Percentiles rank a stretch among this genome's conserved stretches.
These are phyloP conservation scores for Tetropium fuscum DNA, from an alignment of 2,888 invertebrate genomes.

Conservation along the genomic window DNA sequence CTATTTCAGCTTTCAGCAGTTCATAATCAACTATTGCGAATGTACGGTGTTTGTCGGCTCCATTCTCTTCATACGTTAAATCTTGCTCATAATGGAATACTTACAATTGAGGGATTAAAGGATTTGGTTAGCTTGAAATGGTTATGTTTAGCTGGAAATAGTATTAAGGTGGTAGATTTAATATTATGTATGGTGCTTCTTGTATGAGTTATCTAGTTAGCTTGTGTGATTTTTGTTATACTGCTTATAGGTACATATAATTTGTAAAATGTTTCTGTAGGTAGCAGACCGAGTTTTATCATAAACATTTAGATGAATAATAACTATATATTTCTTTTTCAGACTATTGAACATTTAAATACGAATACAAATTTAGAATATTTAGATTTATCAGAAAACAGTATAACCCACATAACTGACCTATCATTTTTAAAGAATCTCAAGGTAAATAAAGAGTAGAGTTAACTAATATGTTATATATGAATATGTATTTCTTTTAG, in stretches of 20 bases:
- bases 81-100: constrained; percentile 88
- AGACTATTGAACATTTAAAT: constrained; percentile 90
- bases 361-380: constrained; percentile 84
- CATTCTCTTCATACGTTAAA: constrained; percentile 84
- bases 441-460: constrained; percentile 72
- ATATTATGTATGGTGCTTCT: constrained; percentile 18
- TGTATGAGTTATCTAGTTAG: not conserved
- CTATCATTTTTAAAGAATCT: constrained; percentile 84
- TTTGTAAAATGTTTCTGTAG: not conserved
- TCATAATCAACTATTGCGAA: constrained; percentile 86
- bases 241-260: not conserved
- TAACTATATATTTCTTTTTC: constrained; percentile 50
- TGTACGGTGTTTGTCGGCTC: constrained; percentile 87
- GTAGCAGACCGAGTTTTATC: not conserved
- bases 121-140: constrained; percentile 84
- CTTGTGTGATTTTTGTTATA: constrained; percentile 14
- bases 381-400: constrained; percentile 91
- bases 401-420: constrained; percentile 86
- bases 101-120: constrained; percentile 90
- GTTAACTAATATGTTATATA: constrained; percentile 20
- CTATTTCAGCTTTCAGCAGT: constrained; percentile 82
- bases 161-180: constrained; percentile 76
- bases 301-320: not conserved
- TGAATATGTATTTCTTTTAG: constrained; percentile 67
- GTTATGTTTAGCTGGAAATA: constrained; percentile 89